A percentile compares a stretch with the other conserved stretches of the same genome.
Evolutionary conservation across 2,888 invertebrate species (phyloP).

Genomic region (Thyatira batis): DNA sequence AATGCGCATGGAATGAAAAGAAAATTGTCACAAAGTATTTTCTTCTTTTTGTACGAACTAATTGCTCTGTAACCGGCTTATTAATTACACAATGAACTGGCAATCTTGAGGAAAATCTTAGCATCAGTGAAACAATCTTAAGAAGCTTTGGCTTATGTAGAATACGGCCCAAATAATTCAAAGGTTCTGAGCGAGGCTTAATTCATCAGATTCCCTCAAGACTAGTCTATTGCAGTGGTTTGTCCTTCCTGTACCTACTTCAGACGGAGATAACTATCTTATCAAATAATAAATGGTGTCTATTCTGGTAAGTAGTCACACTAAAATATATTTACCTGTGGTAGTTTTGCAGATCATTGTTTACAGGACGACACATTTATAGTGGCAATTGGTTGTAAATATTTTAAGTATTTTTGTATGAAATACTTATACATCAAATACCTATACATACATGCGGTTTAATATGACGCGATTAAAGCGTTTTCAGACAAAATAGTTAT

Average conservation of each 20-base stretch:
- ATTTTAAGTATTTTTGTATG: too few relatives aligned
- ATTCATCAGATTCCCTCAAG: slow-evolving; percentile 64
- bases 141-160: slow-evolving; percentile 58
- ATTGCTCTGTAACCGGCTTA: slow-evolving; percentile 33
- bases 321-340: too few relatives aligned
- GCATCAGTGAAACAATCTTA: slow-evolving; percentile 48
- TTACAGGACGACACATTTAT: too few relatives aligned
- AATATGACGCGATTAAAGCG: too few relatives aligned
- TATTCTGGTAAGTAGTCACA: too few relatives aligned
- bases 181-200: slow-evolving; percentile 57
- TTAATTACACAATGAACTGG: slow-evolving; percentile 55
- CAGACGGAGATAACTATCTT: slow-evolving; percentile 48
- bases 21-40: not conserved
- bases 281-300: slow-evolving; percentile 35
- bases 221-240: slow-evolving; percentile 28
- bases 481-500: too few relatives aligned
- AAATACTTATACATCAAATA: too few relatives aligned
- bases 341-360: too few relatives aligned
- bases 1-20: not conserved
- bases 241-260: slow-evolving; percentile 56
- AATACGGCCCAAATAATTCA: slow-evolving; percentile 58
- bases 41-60: slow-evolving; percentile 9
- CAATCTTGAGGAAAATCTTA: slow-evolving; percentile 42
- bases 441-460: too few relatives aligned
- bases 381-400: too few relatives aligned